Percentiles rank a stretch among this genome's conserved stretches.
Conservation (phyloP, 2,797 vertebrate genomes). For the Melanotaenia maccullochi region DNA sequence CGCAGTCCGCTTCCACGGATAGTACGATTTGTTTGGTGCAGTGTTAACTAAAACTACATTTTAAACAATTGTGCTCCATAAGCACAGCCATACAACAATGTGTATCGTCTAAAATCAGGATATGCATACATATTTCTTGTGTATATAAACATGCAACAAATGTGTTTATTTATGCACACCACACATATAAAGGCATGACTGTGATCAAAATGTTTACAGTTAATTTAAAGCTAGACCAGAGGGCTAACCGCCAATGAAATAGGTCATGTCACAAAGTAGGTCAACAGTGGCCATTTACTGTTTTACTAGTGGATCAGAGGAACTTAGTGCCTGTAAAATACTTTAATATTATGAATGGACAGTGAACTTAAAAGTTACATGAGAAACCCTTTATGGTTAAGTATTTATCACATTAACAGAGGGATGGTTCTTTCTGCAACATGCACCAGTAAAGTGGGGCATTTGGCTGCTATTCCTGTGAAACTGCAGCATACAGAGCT, state of each 20-base stretch:
- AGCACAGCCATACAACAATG: no score
- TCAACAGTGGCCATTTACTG: not conserved
- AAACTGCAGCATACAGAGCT: not conserved
- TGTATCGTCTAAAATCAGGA: no score
- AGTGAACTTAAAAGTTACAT: not conserved
- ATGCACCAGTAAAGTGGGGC: not conserved
- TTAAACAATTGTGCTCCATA: no score
- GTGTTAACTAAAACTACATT: no score
- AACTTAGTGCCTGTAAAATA: constrained; percentile 14
- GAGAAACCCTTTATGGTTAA: constrained; percentile 7
- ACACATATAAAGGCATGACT: not conserved
- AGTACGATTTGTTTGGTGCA: no score
- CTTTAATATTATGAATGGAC: constrained; percentile 7
- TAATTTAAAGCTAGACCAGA: not conserved
- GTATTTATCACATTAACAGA: constrained; percentile 15
- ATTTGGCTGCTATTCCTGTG: not conserved
- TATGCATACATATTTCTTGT: not conserved
- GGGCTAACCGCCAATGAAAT: constrained; percentile 18
- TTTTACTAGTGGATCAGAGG: not conserved
- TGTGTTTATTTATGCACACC: not conserved
- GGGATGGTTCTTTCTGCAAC: not conserved
- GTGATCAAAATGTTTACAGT: not conserved
- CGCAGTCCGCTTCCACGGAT: no score
- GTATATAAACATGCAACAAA: not conserved
- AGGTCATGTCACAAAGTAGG: not conserved